Evolutionary conservation across 1,140 invertebrate genomes (phyloP).

Genomic region (Ectropis grisescens): DNA sequence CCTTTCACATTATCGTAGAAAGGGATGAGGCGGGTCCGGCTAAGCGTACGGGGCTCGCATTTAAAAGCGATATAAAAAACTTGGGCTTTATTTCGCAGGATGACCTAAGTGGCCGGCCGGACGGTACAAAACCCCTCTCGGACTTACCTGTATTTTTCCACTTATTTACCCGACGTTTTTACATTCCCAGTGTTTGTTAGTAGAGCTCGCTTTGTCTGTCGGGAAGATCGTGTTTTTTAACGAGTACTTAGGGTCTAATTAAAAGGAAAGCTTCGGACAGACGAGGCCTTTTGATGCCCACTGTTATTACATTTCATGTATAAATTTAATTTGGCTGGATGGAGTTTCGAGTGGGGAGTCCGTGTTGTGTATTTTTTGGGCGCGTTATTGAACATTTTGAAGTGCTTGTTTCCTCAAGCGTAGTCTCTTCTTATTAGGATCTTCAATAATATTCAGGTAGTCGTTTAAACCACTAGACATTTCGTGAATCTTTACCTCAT

Average conservation of each 20-base stretch:
- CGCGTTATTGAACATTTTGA: constrained; percentile 25
- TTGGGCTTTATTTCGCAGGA: constrained; percentile 65
- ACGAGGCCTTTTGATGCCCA: constrained; percentile 64
- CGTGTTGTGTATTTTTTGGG: constrained; percentile 34
- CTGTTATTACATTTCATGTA: constrained; percentile 62
- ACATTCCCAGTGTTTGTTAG: constrained; percentile 62
- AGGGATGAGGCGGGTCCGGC: constrained; percentile 48
- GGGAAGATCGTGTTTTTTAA: constrained; percentile 67
- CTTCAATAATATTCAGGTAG: too few species aligned
- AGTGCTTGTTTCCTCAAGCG: constrained; percentile 5
- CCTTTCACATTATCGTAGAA: constrained; percentile 61
- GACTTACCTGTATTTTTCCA: constrained; percentile 69
- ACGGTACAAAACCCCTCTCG: constrained; percentile 63
- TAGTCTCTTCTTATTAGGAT: constrained; percentile 1
- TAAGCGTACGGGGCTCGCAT: constrained; percentile 59
- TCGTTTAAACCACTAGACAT: too few species aligned
- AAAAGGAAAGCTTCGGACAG: constrained; percentile 67
- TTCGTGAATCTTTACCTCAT: too few species aligned
- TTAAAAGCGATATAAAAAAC: constrained; percentile 69
- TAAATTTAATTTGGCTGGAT: constrained; percentile 64
- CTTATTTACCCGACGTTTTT: constrained; percentile 68
- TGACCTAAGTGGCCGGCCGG: constrained; percentile 67
- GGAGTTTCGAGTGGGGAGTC: constrained; percentile 49
- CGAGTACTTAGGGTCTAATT: constrained; percentile 69
- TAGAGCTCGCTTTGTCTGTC: constrained; percentile 56